phyloP scores from a whole-genome alignment of 2,797 vertebrate species.

The Sebastes minor region DNA sequence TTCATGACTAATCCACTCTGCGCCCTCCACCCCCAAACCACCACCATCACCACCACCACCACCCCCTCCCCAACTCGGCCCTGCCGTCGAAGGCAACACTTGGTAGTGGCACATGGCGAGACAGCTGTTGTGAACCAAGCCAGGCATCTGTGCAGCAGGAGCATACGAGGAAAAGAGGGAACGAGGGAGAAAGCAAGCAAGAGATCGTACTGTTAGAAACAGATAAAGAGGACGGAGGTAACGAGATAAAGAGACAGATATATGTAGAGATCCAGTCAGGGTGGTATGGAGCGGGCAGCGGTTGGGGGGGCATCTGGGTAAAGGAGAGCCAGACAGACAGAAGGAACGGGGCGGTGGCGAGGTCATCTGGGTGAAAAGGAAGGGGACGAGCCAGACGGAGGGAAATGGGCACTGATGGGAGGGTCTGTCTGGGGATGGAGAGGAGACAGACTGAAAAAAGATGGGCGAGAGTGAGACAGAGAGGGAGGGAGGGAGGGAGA shows the following conservation, averaged over 20 bases:
- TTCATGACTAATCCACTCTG: constrained; percentile 78
- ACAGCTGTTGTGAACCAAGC: constrained; percentile 86
- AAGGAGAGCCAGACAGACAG: constrained; percentile 67
- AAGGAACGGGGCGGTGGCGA: constrained; percentile 56
- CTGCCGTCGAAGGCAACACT: constrained; percentile 83
- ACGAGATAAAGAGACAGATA: constrained; percentile 1
- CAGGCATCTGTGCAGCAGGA: constrained; percentile 85
- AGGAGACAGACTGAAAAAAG: constrained; percentile 53
- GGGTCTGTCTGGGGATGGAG: constrained; percentile 55
- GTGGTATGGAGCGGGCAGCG: constrained; percentile 19
- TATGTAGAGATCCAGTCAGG: not conserved
- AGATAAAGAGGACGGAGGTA: constrained; percentile 39
- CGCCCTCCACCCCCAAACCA: constrained; percentile 18
- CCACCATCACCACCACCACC: constrained; percentile 31
- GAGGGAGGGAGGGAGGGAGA: not conserved
- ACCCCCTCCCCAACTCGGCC: constrained; percentile 28
- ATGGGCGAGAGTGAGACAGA: constrained; percentile 32
- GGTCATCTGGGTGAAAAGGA: constrained; percentile 71
- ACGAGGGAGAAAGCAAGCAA: constrained; percentile 20
- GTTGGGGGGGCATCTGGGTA: constrained; percentile 62
- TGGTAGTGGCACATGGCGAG: constrained; percentile 86
- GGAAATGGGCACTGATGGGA: constrained; percentile 58
- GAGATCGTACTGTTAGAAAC: constrained; percentile 29
- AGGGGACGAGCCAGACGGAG: constrained; percentile 68
- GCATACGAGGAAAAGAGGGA: constrained; percentile 59